Evolutionary conservation across 2,113 vertebrate genomes (phyloP).

Genomic region (Leucosticte australis): DNA sequence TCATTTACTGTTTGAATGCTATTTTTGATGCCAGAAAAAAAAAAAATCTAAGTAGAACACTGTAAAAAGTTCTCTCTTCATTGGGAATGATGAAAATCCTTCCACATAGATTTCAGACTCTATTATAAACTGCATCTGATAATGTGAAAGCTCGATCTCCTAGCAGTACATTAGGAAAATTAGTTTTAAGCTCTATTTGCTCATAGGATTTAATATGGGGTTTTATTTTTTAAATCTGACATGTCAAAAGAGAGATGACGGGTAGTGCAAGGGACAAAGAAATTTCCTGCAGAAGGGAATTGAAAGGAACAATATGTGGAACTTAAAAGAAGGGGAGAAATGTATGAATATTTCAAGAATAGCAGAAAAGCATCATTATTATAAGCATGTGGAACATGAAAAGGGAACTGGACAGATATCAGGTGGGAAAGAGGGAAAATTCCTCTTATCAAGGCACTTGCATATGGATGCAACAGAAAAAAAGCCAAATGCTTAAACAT

Average conservation of each 20-base stretch:
- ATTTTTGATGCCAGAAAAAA: background rate
- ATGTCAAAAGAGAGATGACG: background rate
- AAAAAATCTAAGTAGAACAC: background rate
- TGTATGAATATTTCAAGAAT: background rate
- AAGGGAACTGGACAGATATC: background rate
- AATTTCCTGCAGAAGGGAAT: background rate
- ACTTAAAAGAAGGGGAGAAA: background rate
- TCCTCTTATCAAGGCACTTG: background rate
- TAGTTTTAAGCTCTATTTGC: background rate
- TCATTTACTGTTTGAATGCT: slow-evolving; percentile 20
- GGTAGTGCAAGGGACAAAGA: background rate
- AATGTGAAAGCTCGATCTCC: background rate
- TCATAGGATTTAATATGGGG: background rate
- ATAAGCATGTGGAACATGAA: background rate
- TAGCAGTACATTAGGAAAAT: background rate
- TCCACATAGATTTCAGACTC: background rate
- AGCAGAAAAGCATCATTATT: background rate
- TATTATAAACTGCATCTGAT: background rate
- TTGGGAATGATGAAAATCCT: slow-evolving; percentile 15
- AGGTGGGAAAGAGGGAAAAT: background rate
- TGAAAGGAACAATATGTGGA: background rate
- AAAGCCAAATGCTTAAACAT: background rate
- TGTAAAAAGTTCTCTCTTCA: background rate
- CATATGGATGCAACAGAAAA: background rate
- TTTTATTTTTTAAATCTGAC: background rate